Conservation (phyloP, 2,888 invertebrate species). For the Trimorus sp. region DNA sequence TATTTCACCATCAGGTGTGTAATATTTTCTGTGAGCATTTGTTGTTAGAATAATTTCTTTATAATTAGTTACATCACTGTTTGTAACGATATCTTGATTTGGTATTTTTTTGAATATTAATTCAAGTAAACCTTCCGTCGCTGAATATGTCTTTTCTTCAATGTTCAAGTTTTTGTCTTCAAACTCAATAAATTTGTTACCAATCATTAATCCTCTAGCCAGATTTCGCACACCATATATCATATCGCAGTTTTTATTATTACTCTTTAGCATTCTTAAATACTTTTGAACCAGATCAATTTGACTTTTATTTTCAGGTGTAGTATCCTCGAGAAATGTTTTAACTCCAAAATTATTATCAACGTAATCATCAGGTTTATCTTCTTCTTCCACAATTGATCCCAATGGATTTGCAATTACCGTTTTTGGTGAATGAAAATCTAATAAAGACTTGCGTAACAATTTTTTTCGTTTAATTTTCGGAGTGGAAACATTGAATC, state of each 20-base stretch:
- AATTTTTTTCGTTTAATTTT: too few relatives aligned
- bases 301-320: neutral
- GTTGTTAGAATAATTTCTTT: conserved; percentile 25
- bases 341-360: too few relatives aligned
- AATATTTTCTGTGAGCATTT: conserved; percentile 28
- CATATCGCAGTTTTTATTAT: conserved; percentile 2
- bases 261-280: neutral
- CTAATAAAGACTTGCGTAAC: too few relatives aligned
- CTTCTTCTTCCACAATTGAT: too few relatives aligned
- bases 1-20: neutral
- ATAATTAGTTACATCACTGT: conserved; percentile 6
- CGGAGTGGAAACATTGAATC: too few relatives aligned
- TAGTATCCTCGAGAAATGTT: neutral
- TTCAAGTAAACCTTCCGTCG: conserved; percentile 6
- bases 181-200: neutral
- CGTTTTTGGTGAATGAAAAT: too few relatives aligned
- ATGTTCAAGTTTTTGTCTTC: neutral
- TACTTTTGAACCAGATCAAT: neutral
- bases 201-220: neutral
- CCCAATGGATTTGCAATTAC: too few relatives aligned
- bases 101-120: conserved; percentile 17
- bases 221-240: conserved; percentile 6
- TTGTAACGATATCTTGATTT: neutral
- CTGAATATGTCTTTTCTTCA: neutral
- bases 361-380: too few relatives aligned